Base-by-base conservation (phyloP, 92 coral and sea anemone genomes). In the Ricordea florida region DNA sequence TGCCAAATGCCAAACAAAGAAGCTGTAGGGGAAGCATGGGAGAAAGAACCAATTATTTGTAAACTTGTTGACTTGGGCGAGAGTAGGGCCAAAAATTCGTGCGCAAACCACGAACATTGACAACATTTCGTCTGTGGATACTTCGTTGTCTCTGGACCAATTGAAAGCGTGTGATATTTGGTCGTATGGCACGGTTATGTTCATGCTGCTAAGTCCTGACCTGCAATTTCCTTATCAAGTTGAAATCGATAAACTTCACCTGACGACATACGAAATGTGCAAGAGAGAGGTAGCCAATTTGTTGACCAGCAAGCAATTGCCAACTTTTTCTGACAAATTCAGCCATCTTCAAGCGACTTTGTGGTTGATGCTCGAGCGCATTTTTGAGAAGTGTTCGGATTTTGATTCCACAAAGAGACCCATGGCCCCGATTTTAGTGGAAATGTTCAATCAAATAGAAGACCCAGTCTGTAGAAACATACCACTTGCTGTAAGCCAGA, bases 21-120 rank as follows among this genome's bases (percentile, higher is more conserved):
- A n/a, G n/a, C n/a, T n/a, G n/a, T n/a, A n/a, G n/a, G n/a, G n/a
- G n/a, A n/a, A n/a, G n/a, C n/a, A n/a, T n/a, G n/a, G n/a, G n/a
- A n/a, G n/a, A 56, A 27, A 13, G 62, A 35, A 10, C 1, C 27
- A 1, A 40, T 10, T n/a, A n/a, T n/a, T n/a, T n/a, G n/a, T n/a
- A n/a, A n/a, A n/a, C n/a, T n/a, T n/a, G n/a, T n/a, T n/a, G 86
- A 81, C 34, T 81, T 81, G 16, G 81, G 76, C 21, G 87, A 81
- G 31, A 63, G 87, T 33, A 51, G 87, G 22, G 59, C 82, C 0
- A 57, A 60, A 10, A 24, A 70, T 79, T 64, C 43, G 62, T 23
- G 64, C 76, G 15, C 62, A 53, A 17, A 81, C 80, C 6, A 21
- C 27, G 32, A 75, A 81, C 58, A 46, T 81, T 13, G 35, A 75